Percentiles rank a stretch among this genome's conserved stretches.
phyloP scores from a whole-genome alignment of 2,888 invertebrate species.

The Caenorhabditis plicata region DNA sequence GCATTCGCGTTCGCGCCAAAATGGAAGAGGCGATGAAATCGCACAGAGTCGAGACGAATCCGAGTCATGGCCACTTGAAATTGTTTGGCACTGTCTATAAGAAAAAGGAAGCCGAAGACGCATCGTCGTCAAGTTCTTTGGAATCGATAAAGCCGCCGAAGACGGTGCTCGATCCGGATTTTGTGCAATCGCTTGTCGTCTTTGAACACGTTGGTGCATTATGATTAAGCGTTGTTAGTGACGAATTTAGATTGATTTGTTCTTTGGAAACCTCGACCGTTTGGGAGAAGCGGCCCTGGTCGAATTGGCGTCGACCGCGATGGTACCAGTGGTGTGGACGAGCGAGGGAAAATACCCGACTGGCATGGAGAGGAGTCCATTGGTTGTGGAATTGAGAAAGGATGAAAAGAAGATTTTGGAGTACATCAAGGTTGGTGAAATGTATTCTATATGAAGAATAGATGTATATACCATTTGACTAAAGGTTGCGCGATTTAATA shows the following conservation, averaged over 20 bases:
- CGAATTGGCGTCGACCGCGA: conserved; percentile 10
- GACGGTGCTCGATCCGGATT: background rate
- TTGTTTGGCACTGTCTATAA: background rate
- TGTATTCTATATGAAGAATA: no score
- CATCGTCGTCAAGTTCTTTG: background rate
- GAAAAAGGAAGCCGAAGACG: background rate
- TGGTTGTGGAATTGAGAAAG: conserved; percentile 8
- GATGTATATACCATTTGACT: no score
- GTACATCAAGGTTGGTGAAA: conserved; percentile 28
- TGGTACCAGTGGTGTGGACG: conserved; percentile 20
- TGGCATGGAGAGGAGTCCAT: background rate
- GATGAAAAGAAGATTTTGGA: conserved; percentile 3
- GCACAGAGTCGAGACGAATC: conserved; percentile 14
- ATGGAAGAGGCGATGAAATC: conserved; percentile 16
- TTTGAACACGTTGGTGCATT: conserved; percentile 28
- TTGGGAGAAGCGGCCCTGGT: conserved; percentile 4
- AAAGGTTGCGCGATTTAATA: no score
- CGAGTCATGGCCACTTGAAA: background rate
- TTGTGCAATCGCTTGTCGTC: conserved; percentile 14
- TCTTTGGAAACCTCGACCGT: conserved; percentile 15
- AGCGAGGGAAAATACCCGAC: conserved; percentile 14
- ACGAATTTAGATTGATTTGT: no score
- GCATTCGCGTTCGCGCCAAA: conserved; percentile 9
- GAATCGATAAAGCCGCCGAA: background rate
- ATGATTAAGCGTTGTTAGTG: no score